Percentiles rank a stretch among this genome's conserved stretches.
Conservation (phyloP, 2,113 vertebrate genomes). For the Myrmecophaga tridactyla region DNA sequence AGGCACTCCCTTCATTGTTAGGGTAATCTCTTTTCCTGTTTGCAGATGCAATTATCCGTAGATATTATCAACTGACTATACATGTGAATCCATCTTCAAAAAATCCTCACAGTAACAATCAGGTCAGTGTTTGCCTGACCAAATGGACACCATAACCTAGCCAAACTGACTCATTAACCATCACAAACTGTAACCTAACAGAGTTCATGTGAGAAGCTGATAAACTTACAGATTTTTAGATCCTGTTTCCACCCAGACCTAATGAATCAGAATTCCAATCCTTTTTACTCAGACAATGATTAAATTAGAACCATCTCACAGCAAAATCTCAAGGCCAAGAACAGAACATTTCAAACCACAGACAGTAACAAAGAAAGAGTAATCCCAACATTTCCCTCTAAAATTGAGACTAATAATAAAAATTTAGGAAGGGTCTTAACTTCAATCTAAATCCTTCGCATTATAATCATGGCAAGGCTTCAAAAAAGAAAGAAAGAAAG, state of each 20-base stretch:
- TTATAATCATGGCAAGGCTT: not conserved
- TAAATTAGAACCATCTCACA: not conserved
- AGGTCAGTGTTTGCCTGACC: no score
- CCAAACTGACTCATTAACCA: no score
- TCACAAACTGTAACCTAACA: not conserved
- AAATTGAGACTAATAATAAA: not conserved
- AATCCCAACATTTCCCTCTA: not conserved
- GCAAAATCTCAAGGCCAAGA: not conserved
- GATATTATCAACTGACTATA: no score
- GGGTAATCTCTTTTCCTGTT: no score
- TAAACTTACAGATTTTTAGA: not conserved
- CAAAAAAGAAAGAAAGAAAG: no score
- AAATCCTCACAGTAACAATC: no score
- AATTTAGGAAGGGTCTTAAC: not conserved
- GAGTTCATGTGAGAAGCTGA: not conserved
- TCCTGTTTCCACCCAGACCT: not conserved
- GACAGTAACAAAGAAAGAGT: not conserved
- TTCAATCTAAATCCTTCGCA: not conserved
- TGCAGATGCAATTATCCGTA: no score
- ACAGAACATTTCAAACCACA: not conserved
- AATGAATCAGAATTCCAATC: not conserved
- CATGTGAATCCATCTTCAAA: no score
- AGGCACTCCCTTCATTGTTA: no score
- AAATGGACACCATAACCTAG: no score
- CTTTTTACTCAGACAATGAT: not conserved